Evolutionary conservation across 1,140 invertebrate species (phyloP).

Genomic region (Brachionus manjavacas): DNA sequence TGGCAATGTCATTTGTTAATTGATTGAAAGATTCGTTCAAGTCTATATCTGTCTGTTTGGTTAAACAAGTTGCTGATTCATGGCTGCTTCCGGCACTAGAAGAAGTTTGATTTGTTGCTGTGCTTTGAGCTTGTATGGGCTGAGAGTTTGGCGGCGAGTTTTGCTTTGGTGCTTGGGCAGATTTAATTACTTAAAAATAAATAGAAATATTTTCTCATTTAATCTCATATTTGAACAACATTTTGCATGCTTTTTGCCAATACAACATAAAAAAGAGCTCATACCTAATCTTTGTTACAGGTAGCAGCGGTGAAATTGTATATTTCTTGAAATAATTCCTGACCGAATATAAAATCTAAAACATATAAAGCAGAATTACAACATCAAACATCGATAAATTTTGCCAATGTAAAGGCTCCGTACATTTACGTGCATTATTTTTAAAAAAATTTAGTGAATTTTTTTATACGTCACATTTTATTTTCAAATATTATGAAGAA

Average conservation of each 20-base stretch:
- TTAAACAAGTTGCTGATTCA: slow-evolving; percentile 16
- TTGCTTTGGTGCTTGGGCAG: slow-evolving; percentile 4
- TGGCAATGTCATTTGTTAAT: slow-evolving; percentile 26
- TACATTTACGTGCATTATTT: too few species aligned
- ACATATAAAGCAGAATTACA: background rate
- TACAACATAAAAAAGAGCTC: slow-evolving; percentile 12
- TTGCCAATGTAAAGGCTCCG: background rate
- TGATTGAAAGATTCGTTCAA: slow-evolving; percentile 29
- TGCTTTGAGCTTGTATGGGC: background rate
- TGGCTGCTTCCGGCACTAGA: background rate
- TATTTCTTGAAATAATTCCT: slow-evolving; percentile 41
- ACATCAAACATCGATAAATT: background rate
- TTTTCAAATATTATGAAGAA: too few species aligned
- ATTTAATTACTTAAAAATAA: background rate
- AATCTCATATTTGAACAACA: background rate
- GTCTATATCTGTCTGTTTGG: background rate
- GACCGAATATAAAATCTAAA: slow-evolving; percentile 31
- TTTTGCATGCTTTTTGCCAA: background rate
- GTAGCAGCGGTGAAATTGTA: slow-evolving; percentile 29
- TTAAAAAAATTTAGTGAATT: background rate
- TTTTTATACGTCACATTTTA: background rate
- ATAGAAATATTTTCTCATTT: background rate
- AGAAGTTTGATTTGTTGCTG: slow-evolving; percentile 12
- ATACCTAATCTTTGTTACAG: slow-evolving; percentile 42
- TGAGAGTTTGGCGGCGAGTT: slow-evolving; percentile 14